phyloP scores from a whole-genome alignment of 2,888 invertebrate species.

The Crioceris asparagi region DNA sequence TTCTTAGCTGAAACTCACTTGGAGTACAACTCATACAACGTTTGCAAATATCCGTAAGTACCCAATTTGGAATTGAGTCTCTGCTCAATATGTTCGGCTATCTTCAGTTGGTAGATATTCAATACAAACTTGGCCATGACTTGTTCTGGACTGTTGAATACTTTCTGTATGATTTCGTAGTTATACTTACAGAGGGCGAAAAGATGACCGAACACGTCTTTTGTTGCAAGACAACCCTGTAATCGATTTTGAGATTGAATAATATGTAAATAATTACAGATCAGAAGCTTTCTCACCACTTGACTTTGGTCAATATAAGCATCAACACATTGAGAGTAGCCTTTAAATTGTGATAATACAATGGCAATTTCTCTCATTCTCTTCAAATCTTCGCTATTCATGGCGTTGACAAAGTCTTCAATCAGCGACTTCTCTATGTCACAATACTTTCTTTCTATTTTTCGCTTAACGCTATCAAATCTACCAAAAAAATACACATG shows the following conservation, averaged over 20 bases:
- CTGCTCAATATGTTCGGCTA: slow-evolving; percentile 75
- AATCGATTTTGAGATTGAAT: slow-evolving; percentile 21
- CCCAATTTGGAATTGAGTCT: slow-evolving; percentile 72
- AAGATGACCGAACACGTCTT: slow-evolving; percentile 85
- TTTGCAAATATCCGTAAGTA: slow-evolving; percentile 78
- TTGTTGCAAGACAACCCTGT: slow-evolving; percentile 72
- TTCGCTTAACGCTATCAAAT: slow-evolving; percentile 74
- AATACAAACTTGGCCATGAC: slow-evolving; percentile 97
- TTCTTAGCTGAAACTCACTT: no score
- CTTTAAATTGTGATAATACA: slow-evolving; percentile 90
- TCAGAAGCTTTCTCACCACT: slow-evolving; percentile 47
- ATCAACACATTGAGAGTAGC: slow-evolving; percentile 92
- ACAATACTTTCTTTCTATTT: slow-evolving; percentile 81
- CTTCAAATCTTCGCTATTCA: slow-evolving; percentile 69
- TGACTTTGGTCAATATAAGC: slow-evolving; percentile 96
- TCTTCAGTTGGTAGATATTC: slow-evolving; percentile 85
- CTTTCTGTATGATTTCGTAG: slow-evolving; percentile 71
- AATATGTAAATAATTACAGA: not conserved
- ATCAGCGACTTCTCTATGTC: slow-evolving; percentile 83
- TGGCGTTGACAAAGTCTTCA: slow-evolving; percentile 87
- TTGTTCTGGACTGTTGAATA: slow-evolving; percentile 91
- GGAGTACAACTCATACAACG: slow-evolving; percentile 81
- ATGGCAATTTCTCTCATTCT: slow-evolving; percentile 90
- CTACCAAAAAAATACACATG: slow-evolving; percentile 25
- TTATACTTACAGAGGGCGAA: slow-evolving; percentile 83